phyloP scores from a whole-genome alignment of 1,140 invertebrate species.

The Calephelis virginiensis region DNA sequence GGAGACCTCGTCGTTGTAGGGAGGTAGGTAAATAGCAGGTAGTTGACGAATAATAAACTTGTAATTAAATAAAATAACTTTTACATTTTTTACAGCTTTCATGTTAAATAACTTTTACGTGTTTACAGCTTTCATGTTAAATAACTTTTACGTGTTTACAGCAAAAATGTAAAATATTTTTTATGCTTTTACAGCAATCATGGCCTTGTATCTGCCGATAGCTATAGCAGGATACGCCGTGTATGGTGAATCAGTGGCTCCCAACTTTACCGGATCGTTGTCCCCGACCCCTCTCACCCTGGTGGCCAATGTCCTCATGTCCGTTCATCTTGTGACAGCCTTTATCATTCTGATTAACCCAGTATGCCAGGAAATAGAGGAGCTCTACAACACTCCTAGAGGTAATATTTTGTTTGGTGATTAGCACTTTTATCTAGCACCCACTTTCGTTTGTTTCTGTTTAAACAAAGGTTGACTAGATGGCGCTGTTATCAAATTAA shows the following conservation, averaged over 20 bases:
- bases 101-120: too few relatives aligned
- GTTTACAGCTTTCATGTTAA: too few relatives aligned
- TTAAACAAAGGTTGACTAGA: too few relatives aligned
- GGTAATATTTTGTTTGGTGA: constrained; percentile 62
- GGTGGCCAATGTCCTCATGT: constrained; percentile 81
- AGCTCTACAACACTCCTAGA: constrained; percentile 81
- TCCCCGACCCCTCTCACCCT: constrained; percentile 69
- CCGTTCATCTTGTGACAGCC: constrained; percentile 81
- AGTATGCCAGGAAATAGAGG: constrained; percentile 84
- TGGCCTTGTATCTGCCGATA: constrained; percentile 80
- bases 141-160: too few relatives aligned
- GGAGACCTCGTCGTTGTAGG: too few relatives aligned
- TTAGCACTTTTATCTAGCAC: neutral
- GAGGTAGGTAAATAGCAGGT: too few relatives aligned
- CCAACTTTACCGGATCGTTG: constrained; percentile 79
- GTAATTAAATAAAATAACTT: too few relatives aligned
- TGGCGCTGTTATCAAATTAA: too few relatives aligned
- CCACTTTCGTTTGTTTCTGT: too few relatives aligned
- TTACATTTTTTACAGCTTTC: too few relatives aligned
- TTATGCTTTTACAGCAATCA: constrained; percentile 73
- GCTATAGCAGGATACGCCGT: constrained; percentile 80
- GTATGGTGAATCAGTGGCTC: constrained; percentile 79
- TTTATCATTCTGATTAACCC: constrained; percentile 85
- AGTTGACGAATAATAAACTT: too few relatives aligned
- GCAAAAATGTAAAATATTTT: too few relatives aligned